These are phyloP conservation scores for Drosophila takahashii DNA, from an alignment of 1,140 invertebrate species.

Conservation along the genomic window DNA sequence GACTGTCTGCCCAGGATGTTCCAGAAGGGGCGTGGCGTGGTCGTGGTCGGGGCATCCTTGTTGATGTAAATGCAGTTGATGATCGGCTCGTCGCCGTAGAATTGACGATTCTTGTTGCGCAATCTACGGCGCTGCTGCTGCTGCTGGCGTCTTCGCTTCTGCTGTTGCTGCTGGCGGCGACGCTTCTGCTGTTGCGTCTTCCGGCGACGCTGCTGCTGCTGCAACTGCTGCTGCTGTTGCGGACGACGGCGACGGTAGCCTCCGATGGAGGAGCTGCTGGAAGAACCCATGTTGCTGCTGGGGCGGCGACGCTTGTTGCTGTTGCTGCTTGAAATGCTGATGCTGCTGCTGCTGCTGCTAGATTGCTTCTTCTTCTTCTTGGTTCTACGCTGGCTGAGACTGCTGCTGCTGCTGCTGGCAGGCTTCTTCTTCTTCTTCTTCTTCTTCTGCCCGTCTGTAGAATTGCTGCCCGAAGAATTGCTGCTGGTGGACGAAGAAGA, in stretches of 20 bases:
- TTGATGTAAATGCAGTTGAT: constrained; percentile 82
- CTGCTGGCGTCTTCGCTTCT: constrained; percentile 43
- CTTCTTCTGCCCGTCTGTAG: constrained; percentile 16
- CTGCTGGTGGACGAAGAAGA: not conserved
- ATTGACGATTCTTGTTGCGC: constrained; percentile 48
- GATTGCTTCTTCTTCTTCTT: constrained; percentile 46
- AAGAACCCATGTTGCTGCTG: constrained; percentile 12
- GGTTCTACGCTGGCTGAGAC: constrained; percentile 21
- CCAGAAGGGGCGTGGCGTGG: constrained; percentile 78
- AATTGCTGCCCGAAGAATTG: constrained; percentile 19
- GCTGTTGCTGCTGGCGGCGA: constrained; percentile 43
- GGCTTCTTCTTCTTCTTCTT: constrained; percentile 47
- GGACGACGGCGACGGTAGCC: constrained; percentile 68
- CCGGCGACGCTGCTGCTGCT: constrained; percentile 31
- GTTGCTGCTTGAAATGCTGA: constrained; percentile 15
- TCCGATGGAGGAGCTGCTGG: constrained; percentile 34
- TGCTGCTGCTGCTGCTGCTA: constrained; percentile 24
- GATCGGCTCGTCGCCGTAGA: constrained; percentile 65
- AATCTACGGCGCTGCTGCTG: constrained; percentile 44
- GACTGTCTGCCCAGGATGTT: constrained; percentile 68
- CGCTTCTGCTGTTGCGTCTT: constrained; percentile 33
- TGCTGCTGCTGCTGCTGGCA: constrained; percentile 25
- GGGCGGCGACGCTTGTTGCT: constrained; percentile 53
- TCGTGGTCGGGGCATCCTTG: constrained; percentile 70
- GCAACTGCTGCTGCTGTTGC: constrained; percentile 36